Conservation (phyloP, 2,888 invertebrate genomes). For the Gryllus longicercus region DNA sequence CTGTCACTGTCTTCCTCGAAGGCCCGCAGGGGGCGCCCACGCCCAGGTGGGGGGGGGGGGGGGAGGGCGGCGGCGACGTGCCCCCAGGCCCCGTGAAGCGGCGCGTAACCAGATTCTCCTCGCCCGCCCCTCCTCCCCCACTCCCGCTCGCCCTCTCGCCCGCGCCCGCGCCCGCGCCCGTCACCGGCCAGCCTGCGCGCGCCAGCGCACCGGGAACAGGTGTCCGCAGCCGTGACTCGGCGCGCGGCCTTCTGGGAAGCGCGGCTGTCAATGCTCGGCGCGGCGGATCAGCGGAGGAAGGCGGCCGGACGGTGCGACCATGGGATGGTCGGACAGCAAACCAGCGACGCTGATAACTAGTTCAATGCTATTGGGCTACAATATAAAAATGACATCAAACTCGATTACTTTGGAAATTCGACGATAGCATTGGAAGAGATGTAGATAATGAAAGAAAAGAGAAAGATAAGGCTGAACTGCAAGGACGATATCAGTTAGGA, state of each 20-base stretch:
- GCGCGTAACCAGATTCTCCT: background rate
- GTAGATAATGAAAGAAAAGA: too few species aligned
- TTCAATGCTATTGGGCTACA: too few species aligned
- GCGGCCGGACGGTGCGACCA: too few species aligned
- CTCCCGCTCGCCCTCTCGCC: background rate
- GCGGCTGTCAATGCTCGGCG: background rate
- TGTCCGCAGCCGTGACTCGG: background rate
- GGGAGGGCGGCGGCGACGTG: background rate
- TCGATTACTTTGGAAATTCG: too few species aligned
- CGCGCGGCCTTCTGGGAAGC: slow-evolving; percentile 1
- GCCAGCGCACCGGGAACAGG: background rate
- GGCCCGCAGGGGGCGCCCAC: too few species aligned
- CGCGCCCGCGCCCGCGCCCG: background rate
- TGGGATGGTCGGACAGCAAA: too few species aligned
- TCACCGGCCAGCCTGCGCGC: background rate
- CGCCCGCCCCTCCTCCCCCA: background rate
- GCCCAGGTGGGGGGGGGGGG: background rate
- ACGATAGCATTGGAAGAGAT: too few species aligned
- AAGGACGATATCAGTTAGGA: too few species aligned
- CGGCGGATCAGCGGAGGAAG: background rate
- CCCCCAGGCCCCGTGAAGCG: background rate
- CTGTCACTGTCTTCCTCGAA: too few species aligned
- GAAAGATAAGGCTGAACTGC: too few species aligned
- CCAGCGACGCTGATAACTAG: too few species aligned
- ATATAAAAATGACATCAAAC: too few species aligned